Conservation (phyloP, 2,113 vertebrate species). For the Rhombomys opimus region DNA sequence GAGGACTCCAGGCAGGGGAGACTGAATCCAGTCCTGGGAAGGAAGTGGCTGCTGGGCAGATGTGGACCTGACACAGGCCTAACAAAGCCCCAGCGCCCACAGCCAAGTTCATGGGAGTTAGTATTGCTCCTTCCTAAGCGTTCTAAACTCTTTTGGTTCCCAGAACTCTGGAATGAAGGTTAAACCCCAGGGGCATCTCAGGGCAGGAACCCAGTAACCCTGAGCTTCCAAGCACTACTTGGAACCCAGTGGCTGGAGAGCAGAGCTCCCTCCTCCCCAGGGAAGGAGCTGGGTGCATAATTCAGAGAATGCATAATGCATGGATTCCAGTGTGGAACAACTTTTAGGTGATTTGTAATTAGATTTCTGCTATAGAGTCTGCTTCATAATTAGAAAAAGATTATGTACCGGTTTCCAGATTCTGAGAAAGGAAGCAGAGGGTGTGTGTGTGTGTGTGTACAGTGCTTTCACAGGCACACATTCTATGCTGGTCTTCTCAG, state of each 20-base stretch:
- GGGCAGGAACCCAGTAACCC: background rate
- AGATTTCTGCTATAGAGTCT: conserved; percentile 88
- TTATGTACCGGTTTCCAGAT: conserved; percentile 83
- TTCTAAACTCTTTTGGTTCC: conserved; percentile 81
- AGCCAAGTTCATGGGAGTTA: conserved; percentile 72
- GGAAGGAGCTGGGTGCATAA: conserved; percentile 83
- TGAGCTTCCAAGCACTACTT: background rate
- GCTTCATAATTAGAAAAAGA: conserved; percentile 88
- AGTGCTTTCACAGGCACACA: background rate
- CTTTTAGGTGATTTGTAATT: conserved; percentile 88
- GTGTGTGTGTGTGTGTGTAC: background rate
- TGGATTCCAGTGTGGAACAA: conserved; percentile 88
- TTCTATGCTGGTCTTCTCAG: background rate
- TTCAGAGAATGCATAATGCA: conserved; percentile 87
- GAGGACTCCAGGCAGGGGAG: background rate
- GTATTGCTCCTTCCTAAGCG: conserved; percentile 82
- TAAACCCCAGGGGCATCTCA: conserved; percentile 58
- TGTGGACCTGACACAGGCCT: conserved; percentile 73
- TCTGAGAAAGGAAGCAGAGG: conserved; percentile 39
- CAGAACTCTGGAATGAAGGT: conserved; percentile 82
- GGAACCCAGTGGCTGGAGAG: conserved; percentile 79
- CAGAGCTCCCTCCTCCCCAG: conserved; percentile 64
- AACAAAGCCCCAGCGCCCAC: conserved; percentile 82
- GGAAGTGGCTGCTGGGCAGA: conserved; percentile 62
- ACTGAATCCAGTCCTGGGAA: background rate